Base-by-base conservation (phyloP, 2,888 invertebrate genomes). In the Drosophila bunnanda region DNA sequence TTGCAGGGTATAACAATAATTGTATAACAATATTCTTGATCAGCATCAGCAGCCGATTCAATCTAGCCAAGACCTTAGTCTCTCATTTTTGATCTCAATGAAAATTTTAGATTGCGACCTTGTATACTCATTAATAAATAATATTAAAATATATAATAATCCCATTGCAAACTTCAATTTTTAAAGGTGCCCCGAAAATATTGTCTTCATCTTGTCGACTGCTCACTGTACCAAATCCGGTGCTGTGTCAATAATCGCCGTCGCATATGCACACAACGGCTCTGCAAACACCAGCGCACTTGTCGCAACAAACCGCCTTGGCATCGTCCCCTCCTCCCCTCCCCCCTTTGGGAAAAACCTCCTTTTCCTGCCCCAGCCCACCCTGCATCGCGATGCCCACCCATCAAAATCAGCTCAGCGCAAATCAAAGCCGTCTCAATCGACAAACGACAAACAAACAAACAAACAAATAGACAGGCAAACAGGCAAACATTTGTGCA, bases 371-470 rank as follows among this genome's bases (percentile, higher is more conserved):
- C 28, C 38, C 25, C 34, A 28, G 38, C 20, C 20, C 22, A 22
- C 43, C 25, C 38, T 25, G n/a, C 4, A 13, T 30, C 38, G 22
- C 17, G 22, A 25, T 1, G 7, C 36, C 50, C 17, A 20, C 34
- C 39, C 73, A 76, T 75, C 76, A 82, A 80, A 75, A 79, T 46
- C 57, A 61, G 75, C 75, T 81, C 76, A 73, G 75, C 57, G 62
- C 75, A 88, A 88, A 80, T 84, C 83, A 88, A 84, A 84, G 89
- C 78, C 71, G 65, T 78, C 88, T 83, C 76, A 80, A 86, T 83
- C 86, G 44, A 25, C 44, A 44, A 44, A 88, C 76, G 86, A 72
- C 65, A 72, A 74, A 73, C 69, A 70, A 60, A 60, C 69, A 69
- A 38, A 68, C 50, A 70, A 50, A 70, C 70, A 70, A 44, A 50